Percentiles rank a stretch among this genome's conserved stretches.
Evolutionary conservation across 2,113 vertebrate species (phyloP).

Genomic region (Engystomops pustulosus): DNA sequence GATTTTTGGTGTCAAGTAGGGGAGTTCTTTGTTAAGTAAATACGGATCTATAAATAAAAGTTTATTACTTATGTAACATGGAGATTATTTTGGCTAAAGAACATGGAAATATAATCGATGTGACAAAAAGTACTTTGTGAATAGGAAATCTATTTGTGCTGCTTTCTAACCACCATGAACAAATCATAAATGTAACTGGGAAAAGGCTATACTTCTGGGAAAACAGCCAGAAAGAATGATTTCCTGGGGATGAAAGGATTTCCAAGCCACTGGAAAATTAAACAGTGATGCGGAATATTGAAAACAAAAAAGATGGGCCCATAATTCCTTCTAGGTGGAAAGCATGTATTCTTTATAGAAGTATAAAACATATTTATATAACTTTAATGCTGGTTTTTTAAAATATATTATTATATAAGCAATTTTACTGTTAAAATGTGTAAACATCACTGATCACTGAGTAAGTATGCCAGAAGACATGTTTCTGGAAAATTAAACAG

Average conservation of each 20-base stretch:
- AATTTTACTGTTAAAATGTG: no score
- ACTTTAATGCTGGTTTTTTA: not conserved
- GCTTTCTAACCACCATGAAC: constrained; percentile 19
- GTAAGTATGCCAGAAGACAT: no score
- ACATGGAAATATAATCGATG: constrained; percentile 23
- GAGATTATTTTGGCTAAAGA: constrained; percentile 22
- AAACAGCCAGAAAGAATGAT: constrained; percentile 37
- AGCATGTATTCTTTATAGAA: constrained; percentile 5
- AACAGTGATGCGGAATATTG: constrained; percentile 16
- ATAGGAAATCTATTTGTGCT: constrained; percentile 30
- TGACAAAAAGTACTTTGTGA: constrained; percentile 33
- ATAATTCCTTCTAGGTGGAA: constrained; percentile 32
- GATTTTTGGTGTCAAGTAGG: not conserved
- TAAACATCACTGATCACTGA: no score
- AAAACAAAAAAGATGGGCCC: constrained; percentile 20
- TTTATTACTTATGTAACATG: constrained; percentile 26
- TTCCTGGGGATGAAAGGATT: constrained; percentile 39
- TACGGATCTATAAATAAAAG: not conserved
- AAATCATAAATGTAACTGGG: constrained; percentile 37
- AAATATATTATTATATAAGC: no score
- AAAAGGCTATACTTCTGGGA: constrained; percentile 43
- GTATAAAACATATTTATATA: not conserved
- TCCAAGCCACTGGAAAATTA: constrained; percentile 33
- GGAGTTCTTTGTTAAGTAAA: not conserved
- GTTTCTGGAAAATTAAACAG: constrained; percentile 42